Evolutionary conservation across 1,140 invertebrate species (phyloP), one percentile per base, ranked within the genome.

Genomic region (Brachionus sp.): DNA sequence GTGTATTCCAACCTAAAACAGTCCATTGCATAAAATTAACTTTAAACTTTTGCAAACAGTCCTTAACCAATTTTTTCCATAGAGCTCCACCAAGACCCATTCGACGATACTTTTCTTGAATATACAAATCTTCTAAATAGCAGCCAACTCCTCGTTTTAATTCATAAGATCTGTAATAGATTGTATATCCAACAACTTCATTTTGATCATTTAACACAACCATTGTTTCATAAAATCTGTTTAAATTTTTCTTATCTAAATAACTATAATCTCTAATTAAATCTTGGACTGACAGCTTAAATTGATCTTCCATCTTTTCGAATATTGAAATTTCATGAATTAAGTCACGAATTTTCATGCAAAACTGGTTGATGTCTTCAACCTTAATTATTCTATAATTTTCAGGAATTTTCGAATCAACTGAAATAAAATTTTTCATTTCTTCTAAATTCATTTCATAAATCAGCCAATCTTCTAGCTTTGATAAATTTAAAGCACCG

Each of bases 81-180:
- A 80, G 33, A 10, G 77, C 77, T 39, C 5, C 19, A 42, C 77
- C 77, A 10, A 62, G 29, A 12, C 77, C 77, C 10, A 23, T 66
- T 25, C 77, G 13, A 0, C 77, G 46, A 57, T 80, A 57, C 25
- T 80, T 66, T 57, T 80, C 77, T 39, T 39, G 46, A 29, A 80
- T 80, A 44, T 80, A 80, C 16, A 80, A 57, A 46, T 80, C 77
- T 57, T 80, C 77, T n/a, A 80, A 62, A 44, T 80, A 80, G 29
- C 77, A 57, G 0, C 77, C 77, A 10, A 37, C 33, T 12, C 77
- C 77, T 66, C 77, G 16, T 42, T 80, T 42, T 9, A 80, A 39
- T 23, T 80, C 77, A 29, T 80, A 80, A 23, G 5, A 57, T 13
- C 10, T 37, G 29, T 80, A 80, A 80, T 80, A 80, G 19, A 80